Evolutionary conservation across 2,888 invertebrate species (phyloP), one percentile per base, ranked within the genome.

Genomic region (Epinotia ramella): DNA sequence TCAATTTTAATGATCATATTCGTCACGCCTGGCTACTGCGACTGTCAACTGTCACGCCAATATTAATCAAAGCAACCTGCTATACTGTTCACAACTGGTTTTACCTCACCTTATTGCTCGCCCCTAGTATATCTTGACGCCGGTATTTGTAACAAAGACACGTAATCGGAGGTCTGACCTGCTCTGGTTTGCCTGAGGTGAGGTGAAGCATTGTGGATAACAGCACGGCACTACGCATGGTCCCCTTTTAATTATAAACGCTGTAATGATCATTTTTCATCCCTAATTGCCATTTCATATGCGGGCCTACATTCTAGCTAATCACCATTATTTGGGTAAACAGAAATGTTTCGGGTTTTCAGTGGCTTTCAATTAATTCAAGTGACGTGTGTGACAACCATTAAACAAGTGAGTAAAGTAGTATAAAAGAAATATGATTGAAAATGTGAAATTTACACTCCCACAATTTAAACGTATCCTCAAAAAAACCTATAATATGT

Each of bases 251-350:
- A 94, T 94, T 93, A 94, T 89, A 87, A 87, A 86, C 86, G 87
- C 79, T 80, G 88, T 89, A 91, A 91, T 91, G 87, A 92, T 93
- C 93, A 94, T 94, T 94, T 93, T 94, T 94, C 94, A 94, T 91
- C 87, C 90, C 86, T 92, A 93, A 94, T 93, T 91, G 92, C 89
- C 88, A 87, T 90, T 91, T 86, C 87, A 87, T 88, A 81, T 81
- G 81, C 79, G 82, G 81, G 82, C 84, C 82, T 82, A 83, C 87
- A 86, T 91, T 92, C 88, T 87, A 87, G 86, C 89, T 91, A 92
- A 93, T 93, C 91, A 93, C 86, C 87, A 85, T 92, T 91, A 89
- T 87, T 85, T 84, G 81, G 82, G 82, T 84, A 85, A 86, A 88
- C 86, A 86, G 84, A 84, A 80, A 77, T 75, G 81, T 81, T 76